Conservation (phyloP, 2,888 invertebrate genomes). For the Lasioglossum vierecki region DNA sequence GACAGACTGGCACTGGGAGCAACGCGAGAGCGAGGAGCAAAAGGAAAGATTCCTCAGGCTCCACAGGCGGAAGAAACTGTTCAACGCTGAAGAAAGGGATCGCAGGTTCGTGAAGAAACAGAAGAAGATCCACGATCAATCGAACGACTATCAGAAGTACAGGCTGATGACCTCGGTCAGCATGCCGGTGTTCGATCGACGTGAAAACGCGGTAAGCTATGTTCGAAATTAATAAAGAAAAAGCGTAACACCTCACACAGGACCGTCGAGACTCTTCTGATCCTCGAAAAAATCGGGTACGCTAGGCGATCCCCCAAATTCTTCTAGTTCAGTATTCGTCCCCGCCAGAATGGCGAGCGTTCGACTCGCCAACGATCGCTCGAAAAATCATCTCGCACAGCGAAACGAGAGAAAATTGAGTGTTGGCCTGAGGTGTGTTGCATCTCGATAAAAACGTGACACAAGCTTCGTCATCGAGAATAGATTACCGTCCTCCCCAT, state of each 20-base stretch:
- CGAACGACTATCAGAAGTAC: conserved; percentile 87
- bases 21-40: conserved; percentile 92
- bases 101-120: conserved; percentile 86
- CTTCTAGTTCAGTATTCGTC: not conserved
- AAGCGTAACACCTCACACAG: not conserved
- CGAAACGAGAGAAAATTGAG: conserved; percentile 10
- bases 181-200: conserved; percentile 95
- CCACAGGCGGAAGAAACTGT: conserved; percentile 86
- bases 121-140: conserved; percentile 86
- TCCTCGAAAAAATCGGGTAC: not conserved
- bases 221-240: conserved; percentile 45
- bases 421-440: conserved; percentile 1
- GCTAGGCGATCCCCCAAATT: not conserved
- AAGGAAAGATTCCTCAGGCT: conserved; percentile 90
- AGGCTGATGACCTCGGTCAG: conserved; percentile 96
- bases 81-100: conserved; percentile 88
- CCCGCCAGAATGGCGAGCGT: not conserved
- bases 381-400: conserved; percentile 3
- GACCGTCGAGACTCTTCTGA: not conserved
- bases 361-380: not conserved
- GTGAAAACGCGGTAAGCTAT: conserved; percentile 92
- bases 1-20: conserved; percentile 96
- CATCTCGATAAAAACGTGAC: conserved; percentile 20
- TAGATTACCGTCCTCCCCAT: conserved; percentile 27
- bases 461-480: conserved; percentile 25